These are phyloP conservation scores for Mylabris phalerata DNA, from an alignment of 1,140 invertebrate genomes.

Conservation along the genomic window DNA sequence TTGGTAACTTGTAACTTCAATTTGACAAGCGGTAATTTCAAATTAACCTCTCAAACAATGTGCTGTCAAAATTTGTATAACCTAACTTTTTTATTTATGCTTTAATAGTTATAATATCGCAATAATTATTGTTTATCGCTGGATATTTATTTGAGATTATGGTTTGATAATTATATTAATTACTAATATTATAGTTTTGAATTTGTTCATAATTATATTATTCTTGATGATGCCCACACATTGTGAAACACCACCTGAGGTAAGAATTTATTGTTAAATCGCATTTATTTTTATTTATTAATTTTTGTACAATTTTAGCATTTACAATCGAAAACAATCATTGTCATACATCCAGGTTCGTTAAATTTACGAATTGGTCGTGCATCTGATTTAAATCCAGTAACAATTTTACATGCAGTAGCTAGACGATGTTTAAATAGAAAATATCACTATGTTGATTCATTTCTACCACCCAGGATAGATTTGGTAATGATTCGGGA, in stretches of 20 bases:
- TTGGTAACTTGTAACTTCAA: too few relatives aligned
- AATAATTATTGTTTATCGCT: too few relatives aligned
- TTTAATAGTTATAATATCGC: too few relatives aligned
- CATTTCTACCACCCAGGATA: constrained; percentile 57
- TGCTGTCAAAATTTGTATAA: too few relatives aligned
- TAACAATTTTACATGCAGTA: constrained; percentile 80
- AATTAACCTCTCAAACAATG: too few relatives aligned
- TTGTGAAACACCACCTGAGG: constrained; percentile 19
- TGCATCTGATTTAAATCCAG: constrained; percentile 81
- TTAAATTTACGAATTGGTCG: constrained; percentile 80
- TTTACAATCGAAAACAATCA: constrained; percentile 65
- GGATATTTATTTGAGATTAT: too few relatives aligned
- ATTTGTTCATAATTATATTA: not conserved
- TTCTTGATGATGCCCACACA: constrained; percentile 8
- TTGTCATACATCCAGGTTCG: constrained; percentile 94
- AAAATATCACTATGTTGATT: constrained; percentile 50
- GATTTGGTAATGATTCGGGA: constrained; percentile 40
- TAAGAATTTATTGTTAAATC: constrained; percentile 1
- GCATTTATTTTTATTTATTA: not conserved
- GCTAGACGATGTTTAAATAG: constrained; percentile 54
- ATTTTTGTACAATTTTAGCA: not conserved
- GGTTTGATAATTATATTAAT: too few relatives aligned
- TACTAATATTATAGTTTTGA: too few relatives aligned
- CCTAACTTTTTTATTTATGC: too few relatives aligned
- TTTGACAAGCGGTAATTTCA: too few relatives aligned